Evolutionary conservation across 2,888 invertebrate genomes (phyloP).

Genomic region (Camptogramma bilineatum): DNA sequence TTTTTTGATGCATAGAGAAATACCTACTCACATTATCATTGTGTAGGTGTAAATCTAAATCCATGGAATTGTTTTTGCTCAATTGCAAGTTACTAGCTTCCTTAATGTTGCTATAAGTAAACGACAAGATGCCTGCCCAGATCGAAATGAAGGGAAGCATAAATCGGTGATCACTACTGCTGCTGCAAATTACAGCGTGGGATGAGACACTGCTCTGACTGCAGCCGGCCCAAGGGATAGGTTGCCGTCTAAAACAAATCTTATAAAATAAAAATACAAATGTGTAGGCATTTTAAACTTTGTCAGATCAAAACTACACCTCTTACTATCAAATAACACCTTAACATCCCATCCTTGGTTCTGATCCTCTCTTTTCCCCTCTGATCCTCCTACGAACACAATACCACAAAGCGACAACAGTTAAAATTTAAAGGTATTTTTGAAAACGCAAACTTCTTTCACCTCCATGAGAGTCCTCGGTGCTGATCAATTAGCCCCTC

Average conservation of each 20-base stretch:
- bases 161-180: constrained; percentile 55
- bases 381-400: no score
- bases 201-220: constrained; percentile 38
- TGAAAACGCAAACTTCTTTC: constrained; percentile 19
- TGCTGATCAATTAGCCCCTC: constrained; percentile 3
- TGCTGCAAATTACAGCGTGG: constrained; percentile 58
- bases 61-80: not conserved
- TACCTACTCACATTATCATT: not conserved
- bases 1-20: not conserved
- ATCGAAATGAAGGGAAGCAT: constrained; percentile 65
- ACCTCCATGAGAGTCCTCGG: constrained; percentile 1
- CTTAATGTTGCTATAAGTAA: not conserved
- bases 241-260: not conserved
- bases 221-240: constrained; percentile 20
- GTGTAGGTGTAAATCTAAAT: not conserved
- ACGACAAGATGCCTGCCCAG: constrained; percentile 42
- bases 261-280: no score
- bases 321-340: no score
- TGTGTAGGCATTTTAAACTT: no score
- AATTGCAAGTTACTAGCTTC: not conserved
- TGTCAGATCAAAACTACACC: no score
- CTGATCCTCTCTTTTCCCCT: no score
- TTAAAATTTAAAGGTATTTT: not conserved
- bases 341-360: no score
- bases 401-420: no score